These are phyloP conservation scores for Noctuana brunneofusca DNA, from an alignment of 2,888 invertebrate species.

Conservation along the genomic window DNA sequence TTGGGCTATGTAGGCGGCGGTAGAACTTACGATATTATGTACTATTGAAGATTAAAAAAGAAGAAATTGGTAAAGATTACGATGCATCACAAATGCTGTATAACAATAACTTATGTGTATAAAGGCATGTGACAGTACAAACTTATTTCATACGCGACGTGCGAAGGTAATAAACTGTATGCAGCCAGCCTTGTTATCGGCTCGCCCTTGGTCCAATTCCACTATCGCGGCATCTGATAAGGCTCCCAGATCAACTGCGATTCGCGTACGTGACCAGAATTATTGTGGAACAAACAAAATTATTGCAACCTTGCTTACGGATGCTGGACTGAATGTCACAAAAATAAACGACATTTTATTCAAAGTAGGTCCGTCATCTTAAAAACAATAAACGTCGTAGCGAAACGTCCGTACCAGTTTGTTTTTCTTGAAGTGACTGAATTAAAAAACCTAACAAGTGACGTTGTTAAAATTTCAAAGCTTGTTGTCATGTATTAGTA, in stretches of 20 bases:
- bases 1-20: too few species aligned
- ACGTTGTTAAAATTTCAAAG: neutral
- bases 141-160: constrained; percentile 3
- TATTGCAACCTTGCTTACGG: constrained; percentile 3
- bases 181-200: constrained; percentile 68
- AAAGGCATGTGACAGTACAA: neutral
- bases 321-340: constrained; percentile 8
- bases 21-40: too few species aligned
- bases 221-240: constrained; percentile 65
- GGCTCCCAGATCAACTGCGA: constrained; percentile 40
- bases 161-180: constrained; percentile 30
- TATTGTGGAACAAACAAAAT: constrained; percentile 5
- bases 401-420: neutral
- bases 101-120: neutral
- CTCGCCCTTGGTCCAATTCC: constrained; percentile 78
- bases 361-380: neutral
- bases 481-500: neutral
- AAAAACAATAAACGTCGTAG: neutral
- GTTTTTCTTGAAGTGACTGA: neutral
- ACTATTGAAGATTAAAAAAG: too few species aligned
- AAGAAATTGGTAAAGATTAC: too few species aligned
- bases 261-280: constrained; percentile 24
- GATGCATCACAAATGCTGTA: neutral
- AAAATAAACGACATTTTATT: neutral
- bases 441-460: neutral